Conservation (phyloP, 2,113 vertebrate species). For the Rhombomys opimus region DNA sequence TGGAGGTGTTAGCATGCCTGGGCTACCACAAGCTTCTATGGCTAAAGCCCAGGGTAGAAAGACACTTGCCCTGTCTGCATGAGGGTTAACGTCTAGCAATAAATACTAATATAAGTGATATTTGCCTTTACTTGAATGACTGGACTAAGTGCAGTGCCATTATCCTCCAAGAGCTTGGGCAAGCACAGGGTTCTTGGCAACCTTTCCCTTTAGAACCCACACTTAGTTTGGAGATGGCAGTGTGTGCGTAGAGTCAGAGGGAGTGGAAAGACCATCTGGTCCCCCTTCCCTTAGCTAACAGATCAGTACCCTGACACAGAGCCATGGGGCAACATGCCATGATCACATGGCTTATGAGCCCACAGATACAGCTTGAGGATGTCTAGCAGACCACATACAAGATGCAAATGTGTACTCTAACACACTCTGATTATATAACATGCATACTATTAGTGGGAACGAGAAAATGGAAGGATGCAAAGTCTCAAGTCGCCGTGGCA, state of each 20-base stretch:
- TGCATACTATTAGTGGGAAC: not conserved
- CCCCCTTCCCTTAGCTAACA: not conserved
- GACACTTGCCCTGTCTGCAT: not conserved
- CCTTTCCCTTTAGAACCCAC: constrained; percentile 2
- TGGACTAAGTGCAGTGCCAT: not conserved
- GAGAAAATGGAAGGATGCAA: not conserved
- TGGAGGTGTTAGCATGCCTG: not conserved
- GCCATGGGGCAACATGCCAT: not conserved
- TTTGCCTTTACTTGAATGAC: not conserved
- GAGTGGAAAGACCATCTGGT: not conserved
- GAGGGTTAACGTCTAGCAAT: not conserved
- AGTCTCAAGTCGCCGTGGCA: not conserved
- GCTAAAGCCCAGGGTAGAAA: not conserved
- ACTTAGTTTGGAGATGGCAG: constrained; percentile 8
- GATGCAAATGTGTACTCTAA: not conserved
- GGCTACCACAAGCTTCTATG: not conserved
- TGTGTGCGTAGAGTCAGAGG: not conserved
- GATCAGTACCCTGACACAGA: not conserved
- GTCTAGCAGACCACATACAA: not conserved
- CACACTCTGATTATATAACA: not conserved
- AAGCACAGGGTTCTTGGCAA: not conserved
- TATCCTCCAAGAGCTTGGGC: not conserved
- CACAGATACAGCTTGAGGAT: not conserved
- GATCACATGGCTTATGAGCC: not conserved
- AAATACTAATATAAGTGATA: not conserved